Evolutionary conservation across 2,113 vertebrate species (phyloP), one percentile per base, ranked within the genome.

Genomic region (Dinomys branickii): DNA sequence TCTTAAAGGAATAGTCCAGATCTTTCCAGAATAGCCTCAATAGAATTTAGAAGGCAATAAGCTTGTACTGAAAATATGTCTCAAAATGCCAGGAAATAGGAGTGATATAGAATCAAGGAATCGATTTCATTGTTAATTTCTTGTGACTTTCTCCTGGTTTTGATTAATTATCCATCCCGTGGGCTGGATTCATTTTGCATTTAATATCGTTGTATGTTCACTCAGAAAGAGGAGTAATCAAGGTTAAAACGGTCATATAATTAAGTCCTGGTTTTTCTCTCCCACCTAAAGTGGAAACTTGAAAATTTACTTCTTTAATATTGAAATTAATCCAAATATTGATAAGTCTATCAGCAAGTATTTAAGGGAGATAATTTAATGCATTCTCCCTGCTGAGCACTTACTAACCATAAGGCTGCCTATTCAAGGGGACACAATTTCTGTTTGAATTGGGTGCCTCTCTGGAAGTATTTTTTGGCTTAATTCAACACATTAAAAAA

Each of bases 51-150:
- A 83, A 84, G 50, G 61, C 33, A 52, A 41, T 71, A 61, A 87
- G 16, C 20, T 75, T 77, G 22, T 47, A 58, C 47, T 87, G 94
- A 88, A 94, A 92, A 92, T 59, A 67, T 88, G 90, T 94, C 94
- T 95, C 85, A 4, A 82, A 89, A 86, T 73, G 85, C 75, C 75
- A 13, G 44, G 95, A 90, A 86, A 94, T 83, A 89, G 82, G 71
- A 56, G 92, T 92, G 94, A 97, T 85, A 87, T 87, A 94, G 94
- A 98, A 96, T 96, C 88, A 97, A 97, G 89, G 91, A 94, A 97
- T 97, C 91, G 94, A 98, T 97, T 96, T 97, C 95, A 95, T 94
- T 93, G 96, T 96, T 97, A 98, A 95, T 97, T 97, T 97, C 95
- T 95, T 86, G 90, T 95, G 95, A 94, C 77, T 97, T 97, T 69